These are phyloP conservation scores for Apteryx mantelli DNA, from an alignment of 2,113 vertebrate genomes.

Conservation along the genomic window DNA sequence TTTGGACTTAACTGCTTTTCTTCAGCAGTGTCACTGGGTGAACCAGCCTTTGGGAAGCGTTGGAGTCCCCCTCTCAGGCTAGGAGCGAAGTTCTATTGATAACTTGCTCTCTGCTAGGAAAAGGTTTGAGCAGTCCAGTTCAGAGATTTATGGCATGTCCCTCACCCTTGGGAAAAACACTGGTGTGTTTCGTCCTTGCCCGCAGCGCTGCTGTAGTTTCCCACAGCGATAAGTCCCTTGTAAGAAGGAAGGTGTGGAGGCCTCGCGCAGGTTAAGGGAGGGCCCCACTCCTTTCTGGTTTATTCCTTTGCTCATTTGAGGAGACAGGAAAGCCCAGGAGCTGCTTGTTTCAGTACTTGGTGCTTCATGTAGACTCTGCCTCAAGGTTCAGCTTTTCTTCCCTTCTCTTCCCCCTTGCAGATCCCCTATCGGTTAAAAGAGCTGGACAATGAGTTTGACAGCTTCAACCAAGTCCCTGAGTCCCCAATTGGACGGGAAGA, in stretches of 20 bases:
- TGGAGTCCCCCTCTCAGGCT: neutral
- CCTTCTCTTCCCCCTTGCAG: slow-evolving; percentile 61
- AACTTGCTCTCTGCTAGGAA: neutral
- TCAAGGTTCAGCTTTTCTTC: neutral
- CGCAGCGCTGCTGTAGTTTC: slow-evolving; percentile 7
- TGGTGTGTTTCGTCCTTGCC: neutral
- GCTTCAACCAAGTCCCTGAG: slow-evolving; percentile 93
- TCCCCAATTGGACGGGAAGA: slow-evolving; percentile 94
- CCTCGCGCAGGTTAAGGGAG: neutral
- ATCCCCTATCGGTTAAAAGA: slow-evolving; percentile 96
- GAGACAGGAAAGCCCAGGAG: neutral
- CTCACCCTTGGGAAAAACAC: slow-evolving; percentile 33
- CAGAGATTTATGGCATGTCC: neutral
- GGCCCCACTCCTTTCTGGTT: neutral
- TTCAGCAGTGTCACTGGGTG: neutral
- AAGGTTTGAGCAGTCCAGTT: neutral
- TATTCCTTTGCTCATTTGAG: slow-evolving; percentile 8
- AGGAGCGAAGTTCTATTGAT: rapidly evolving
- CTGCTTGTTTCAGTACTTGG: rapidly evolving
- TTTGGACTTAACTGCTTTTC: neutral
- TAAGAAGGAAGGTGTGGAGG: neutral
- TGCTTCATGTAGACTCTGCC: neutral
- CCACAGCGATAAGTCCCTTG: slow-evolving; percentile 19
- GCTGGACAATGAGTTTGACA: slow-evolving; percentile 91
- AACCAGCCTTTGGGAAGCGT: neutral